Percentiles rank a stretch among this genome's conserved stretches.
These are phyloP conservation scores for Tyria jacobaeae DNA, from an alignment of 2,888 invertebrate species.

Conservation along the genomic window DNA sequence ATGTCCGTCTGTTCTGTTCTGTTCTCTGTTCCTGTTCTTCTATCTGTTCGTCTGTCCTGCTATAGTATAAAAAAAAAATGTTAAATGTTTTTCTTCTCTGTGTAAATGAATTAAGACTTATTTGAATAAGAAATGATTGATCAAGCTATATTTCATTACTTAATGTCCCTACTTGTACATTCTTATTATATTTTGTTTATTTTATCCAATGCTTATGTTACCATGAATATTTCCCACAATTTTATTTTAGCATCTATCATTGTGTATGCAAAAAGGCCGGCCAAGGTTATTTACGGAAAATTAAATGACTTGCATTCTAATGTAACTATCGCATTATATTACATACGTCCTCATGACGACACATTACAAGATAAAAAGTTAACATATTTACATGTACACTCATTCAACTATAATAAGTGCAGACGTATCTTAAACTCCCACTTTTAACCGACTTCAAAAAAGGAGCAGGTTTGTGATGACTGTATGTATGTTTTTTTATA, in stretches of 20 bases:
- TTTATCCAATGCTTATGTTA: neutral
- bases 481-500: too few relatives aligned
- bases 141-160: neutral
- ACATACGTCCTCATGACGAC: neutral
- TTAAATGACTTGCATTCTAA: slow-evolving; percentile 4
- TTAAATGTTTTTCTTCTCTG: neutral
- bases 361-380: neutral
- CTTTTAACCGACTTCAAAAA: too few relatives aligned
- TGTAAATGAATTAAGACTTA: neutral
- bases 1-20: too few relatives aligned
- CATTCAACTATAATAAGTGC: too few relatives aligned
- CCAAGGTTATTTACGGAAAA: slow-evolving; percentile 2
- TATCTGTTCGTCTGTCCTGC: too few relatives aligned
- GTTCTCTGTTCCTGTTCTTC: too few relatives aligned
- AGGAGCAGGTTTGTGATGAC: too few relatives aligned
- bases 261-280: neutral
- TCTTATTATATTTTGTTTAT: neutral
- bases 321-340: too few relatives aligned
- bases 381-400: too few relatives aligned
- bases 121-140: neutral
- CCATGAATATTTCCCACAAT: neutral
- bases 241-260: neutral
- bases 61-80: too few relatives aligned
- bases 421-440: too few relatives aligned
- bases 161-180: neutral